Evolutionary conservation across 2,113 vertebrate species (phyloP).

Genomic region (Cochlearius cochlearius): DNA sequence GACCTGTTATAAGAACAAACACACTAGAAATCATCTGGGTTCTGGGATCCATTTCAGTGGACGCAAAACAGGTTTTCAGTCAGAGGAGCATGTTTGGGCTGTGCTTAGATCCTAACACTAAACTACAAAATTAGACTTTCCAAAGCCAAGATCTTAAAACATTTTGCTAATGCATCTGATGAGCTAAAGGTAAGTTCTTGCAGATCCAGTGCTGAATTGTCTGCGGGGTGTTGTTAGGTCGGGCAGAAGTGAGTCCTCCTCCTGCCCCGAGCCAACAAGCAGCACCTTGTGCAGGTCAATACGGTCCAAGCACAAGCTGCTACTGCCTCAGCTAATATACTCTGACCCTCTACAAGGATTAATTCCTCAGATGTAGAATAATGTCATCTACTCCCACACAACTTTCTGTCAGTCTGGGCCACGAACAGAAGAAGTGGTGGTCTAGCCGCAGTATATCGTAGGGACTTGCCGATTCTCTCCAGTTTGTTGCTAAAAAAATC

Average conservation of each 20-base stretch:
- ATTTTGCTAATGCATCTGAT: neutral
- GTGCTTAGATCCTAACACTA: neutral
- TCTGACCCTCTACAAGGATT: neutral
- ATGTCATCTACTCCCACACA: neutral
- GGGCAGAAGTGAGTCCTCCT: neutral
- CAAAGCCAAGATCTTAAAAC: neutral
- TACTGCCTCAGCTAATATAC: neutral
- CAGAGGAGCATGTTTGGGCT: neutral
- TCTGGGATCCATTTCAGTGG: neutral
- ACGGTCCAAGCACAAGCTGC: neutral
- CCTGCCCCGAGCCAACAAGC: neutral
- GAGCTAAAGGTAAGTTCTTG: neutral
- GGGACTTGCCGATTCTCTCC: neutral
- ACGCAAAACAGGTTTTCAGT: neutral
- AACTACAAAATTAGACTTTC: neutral
- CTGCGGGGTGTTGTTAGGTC: fast-evolving
- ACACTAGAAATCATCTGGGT: neutral
- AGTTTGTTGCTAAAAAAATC: neutral
- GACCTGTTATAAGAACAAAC: neutral
- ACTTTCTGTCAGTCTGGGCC: neutral
- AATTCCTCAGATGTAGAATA: neutral
- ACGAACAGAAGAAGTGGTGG: neutral
- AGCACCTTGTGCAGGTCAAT: fast-evolving
- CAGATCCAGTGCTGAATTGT: neutral
- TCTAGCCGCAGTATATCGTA: neutral